Base-by-base conservation (phyloP, 2,888 invertebrate species). In the Troglohyphantes excavatus region DNA sequence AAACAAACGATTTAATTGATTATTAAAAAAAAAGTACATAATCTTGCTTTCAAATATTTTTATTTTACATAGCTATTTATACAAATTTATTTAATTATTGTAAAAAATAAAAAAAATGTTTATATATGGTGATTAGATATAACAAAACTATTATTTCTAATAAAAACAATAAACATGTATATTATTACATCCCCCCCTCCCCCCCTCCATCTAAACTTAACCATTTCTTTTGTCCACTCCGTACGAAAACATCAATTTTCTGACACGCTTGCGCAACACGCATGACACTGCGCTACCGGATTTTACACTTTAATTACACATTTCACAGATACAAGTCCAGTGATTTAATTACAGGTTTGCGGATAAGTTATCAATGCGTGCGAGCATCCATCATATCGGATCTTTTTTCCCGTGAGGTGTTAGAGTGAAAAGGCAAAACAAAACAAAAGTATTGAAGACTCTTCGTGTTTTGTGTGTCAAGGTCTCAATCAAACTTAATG, bases 231-330 rank as follows among this genome's bases (percentile, higher is more conserved):
- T 39, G 46, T 72, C 2, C 13, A 53, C 1, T 53, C 46, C 26
- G 17, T n/a, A 1, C 46, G 17, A 26, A 29, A 21, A 33, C 67
- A 67, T 67, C 67, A 7, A 1, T n/a, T n/a, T 2, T 9, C 13
- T 17, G n/a, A 72, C 23, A 23, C 46, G 46, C 46, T 72, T 72
- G 46, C 53, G 72, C 72, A 46, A 46, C 39, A 2, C 21, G 21
- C 0, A 17, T 7, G 17, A 17, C 43, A 46, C 46, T 53, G 5
- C 17, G n/a, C 46, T n/a, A 46, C 72, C 23, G 26, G 26, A 72
- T 72, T 46, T 72, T 46, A 46, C n/a, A 17, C 26, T 53, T 72
- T 72, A 72, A 72, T 72, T 72, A 46, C 46, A 19, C n/a, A 46
- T 46, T 46, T 72, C 27, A 26, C 17, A 46, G 23, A 26, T 43